A percentile compares a stretch with the other conserved stretches of the same genome.
Evolutionary conservation across 2,113 vertebrate species (phyloP).

Genomic region (Indri indri): DNA sequence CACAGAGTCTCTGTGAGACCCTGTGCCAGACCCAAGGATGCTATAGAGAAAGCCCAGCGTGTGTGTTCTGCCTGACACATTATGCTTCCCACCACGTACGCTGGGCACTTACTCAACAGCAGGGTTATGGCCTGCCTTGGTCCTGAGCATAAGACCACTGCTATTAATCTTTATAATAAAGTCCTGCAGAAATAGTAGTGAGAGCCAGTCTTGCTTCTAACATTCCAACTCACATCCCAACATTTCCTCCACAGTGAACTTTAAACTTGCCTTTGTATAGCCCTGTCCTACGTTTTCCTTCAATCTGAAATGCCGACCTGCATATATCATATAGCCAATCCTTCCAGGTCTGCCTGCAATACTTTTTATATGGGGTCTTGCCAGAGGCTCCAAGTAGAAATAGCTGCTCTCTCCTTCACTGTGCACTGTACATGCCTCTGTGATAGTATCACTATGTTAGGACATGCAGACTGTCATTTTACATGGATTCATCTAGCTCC

Average conservation of each 20-base stretch:
- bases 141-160: not conserved
- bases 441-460: accelerated
- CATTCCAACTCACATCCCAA: accelerated
- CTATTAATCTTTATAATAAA: not conserved
- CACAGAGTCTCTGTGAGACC: not conserved
- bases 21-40: not conserved
- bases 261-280: too few species aligned
- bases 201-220: not conserved
- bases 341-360: accelerated
- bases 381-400: not conserved
- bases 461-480: accelerated
- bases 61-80: not conserved
- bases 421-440: accelerated
- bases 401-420: accelerated
- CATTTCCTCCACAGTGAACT: not conserved
- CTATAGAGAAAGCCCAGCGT: accelerated
- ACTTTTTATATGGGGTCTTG: accelerated
- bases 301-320: not conserved
- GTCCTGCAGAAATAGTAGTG: not conserved
- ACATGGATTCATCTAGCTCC: accelerated
- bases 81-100: accelerated
- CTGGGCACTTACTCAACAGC: too few species aligned
- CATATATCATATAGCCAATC: accelerated
- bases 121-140: not conserved
- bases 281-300: not conserved